Base-by-base conservation (phyloP, 1,140 invertebrate species). In the Ditylenchus dipsaci region DNA sequence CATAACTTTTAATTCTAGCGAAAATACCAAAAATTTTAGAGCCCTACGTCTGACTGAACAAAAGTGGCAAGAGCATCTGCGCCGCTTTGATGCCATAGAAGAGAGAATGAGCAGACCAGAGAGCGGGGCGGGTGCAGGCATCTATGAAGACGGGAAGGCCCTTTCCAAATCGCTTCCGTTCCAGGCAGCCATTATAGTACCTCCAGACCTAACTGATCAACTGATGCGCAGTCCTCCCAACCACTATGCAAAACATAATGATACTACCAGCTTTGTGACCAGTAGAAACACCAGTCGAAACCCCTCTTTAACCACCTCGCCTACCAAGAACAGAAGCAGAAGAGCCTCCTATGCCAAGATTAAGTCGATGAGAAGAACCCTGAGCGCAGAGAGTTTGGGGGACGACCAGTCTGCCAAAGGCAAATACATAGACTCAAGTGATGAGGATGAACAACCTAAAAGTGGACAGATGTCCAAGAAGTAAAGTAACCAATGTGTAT, bases 11-110 rank as follows among this genome's bases (percentile, higher is more conserved):
- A n/a, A n/a, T n/a, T n/a, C n/a, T n/a, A n/a, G n/a, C n/a, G n/a
- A n/a, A n/a, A n/a, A n/a, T n/a, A n/a, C n/a, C n/a, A n/a, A 65
- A 9, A 68, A 15, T 70, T 71, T 45, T 38, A 74, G 73, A 75
- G 59, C 62, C 58, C 17, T 74, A 33, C 75, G 65, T 11, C 49
- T 61, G 19, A 58, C 72, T 29, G 73, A 74, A 19, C 30, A 66
- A 17, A 30, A 57, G 42, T 76, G 72, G 73, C 33, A 60, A n/a
- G 33, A 66, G 29, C 64, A 74, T 63, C n/a, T 76, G 57, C 17
- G 23, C 3, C 69, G 75, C 0, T 74, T 74, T 11, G 59, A 63
- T n/a, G 59, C 1, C 9, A 47, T 73, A 33, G 62, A 69, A 30
- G 29, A 43, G 13, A 60, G 62, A 67, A 38, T 38, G 33, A n/a